Evolutionary conservation across 2,113 vertebrate species (phyloP), one percentile per base, ranked within the genome.

Genomic region (Tamias sibiricus): DNA sequence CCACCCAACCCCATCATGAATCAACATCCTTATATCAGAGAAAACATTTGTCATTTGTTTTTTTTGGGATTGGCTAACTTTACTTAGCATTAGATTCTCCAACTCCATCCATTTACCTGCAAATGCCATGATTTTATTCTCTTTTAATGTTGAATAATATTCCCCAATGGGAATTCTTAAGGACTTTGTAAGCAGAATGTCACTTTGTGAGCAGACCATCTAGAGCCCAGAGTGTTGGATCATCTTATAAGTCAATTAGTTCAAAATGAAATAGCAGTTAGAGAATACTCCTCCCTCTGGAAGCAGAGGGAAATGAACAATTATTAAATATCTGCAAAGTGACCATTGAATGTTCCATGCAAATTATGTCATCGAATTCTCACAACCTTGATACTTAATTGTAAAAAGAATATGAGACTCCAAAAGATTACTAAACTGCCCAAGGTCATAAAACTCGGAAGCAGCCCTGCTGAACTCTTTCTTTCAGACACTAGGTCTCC

Each of bases 381-480:
- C 49, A 87, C 44, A 76, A 47, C 20, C 17, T 35, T 42, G 12
- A 37, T 68, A 16, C 64, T 94, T 66, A 76, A 22, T 84, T 90
- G 37, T 71, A 54, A n/a, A 20, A 74, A 52, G n/a, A 64, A 52
- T 72, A 32, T 64, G 47, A 86, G 89, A n/a, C 32, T 75, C 69
- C 10, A 22, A 59, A 74, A 88, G 35, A 30, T 76, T 90, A 77
- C 35, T 86, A 47, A 87, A 82, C 62, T 66, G 40, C 32, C 24
- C 40, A 75, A 87, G n/a, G 19, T 84, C 54, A 89, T 59, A 75
- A 59, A 89, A 74, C n/a, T 69, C 81, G 68, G 59, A 85, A 91
- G 28, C 47, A 35, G 35, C 37, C 62, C 14, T 80, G 40, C 17
- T 92, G 30, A 2, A 26, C 11, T 62, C 92, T 59, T 72, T 8